Evolutionary conservation across 2,113 vertebrate species (phyloP), one percentile per base, ranked within the genome.

Genomic region (Sakesphorus luctuosus): DNA sequence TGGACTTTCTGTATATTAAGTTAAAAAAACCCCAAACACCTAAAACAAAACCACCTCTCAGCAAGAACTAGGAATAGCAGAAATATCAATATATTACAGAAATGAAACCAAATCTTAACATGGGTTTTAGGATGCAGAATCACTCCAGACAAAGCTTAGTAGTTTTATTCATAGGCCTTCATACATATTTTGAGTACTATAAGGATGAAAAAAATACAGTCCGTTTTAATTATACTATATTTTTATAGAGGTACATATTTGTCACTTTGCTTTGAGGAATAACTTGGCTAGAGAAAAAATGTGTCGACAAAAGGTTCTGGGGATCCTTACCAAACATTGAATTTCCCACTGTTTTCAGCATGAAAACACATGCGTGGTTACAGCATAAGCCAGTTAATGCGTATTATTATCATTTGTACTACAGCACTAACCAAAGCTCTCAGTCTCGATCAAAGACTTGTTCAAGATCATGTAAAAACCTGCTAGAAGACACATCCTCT

Each of bases 321-420:
- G 63, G 43, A 29, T 55, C 26, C 23, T 93, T 87, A 47, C 26
- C 62, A n/a, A 89, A 65, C 58, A 75, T 15, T 17, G 53, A 20
- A 63, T 81, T 91, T 71, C 8, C 55, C 24, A 31, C 36, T 58
- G 3, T 73, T 85, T 93, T 66, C 71, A 69, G 28, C 61, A 85
- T 2, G 9, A 84, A 58, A 67, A 92, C 50, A 58, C 50, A 24
- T 33, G 23, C 43, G 25, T 43, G 38, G 62, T 38, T 93, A n/a
- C 31, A 79, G 44, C 15, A 3, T 20, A 87, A 89, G 52, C 85
- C 92, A 87, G 69, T 50, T 79, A 91, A 76, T 49, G 36, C 44
- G 49, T 73, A 90, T 68, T 87, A 74, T 85, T 87, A 89, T 84
- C 84, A 47, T 36, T 94, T 93, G 71, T 85, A 90, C 66, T 85